These are phyloP conservation scores for Helicolenus hilgendorfi DNA, from an alignment of 2,797 vertebrate species.

Conservation along the genomic window DNA sequence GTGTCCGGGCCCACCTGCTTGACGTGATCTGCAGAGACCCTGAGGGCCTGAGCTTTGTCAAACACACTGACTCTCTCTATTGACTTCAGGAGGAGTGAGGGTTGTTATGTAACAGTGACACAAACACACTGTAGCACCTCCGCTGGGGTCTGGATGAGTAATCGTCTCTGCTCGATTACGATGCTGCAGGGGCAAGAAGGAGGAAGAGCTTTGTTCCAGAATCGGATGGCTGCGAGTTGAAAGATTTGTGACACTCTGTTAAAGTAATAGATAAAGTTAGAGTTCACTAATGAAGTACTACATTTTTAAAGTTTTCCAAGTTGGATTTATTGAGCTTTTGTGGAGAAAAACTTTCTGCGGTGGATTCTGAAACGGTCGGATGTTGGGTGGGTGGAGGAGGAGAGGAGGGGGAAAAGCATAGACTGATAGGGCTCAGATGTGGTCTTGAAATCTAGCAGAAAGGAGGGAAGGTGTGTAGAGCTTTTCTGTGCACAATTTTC, in stretches of 20 bases:
- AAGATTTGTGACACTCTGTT: background rate
- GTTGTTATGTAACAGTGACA: conserved; percentile 64
- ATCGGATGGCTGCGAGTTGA: background rate
- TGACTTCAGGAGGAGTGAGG: background rate
- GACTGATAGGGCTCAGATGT: background rate
- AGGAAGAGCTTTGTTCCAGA: background rate
- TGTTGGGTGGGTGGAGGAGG: background rate
- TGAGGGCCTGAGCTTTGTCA: conserved; percentile 14
- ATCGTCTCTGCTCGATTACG: conserved; percentile 32
- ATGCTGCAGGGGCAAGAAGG: background rate
- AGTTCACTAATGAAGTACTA: background rate
- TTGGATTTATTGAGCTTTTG: background rate
- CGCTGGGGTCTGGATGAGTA: conserved; percentile 58
- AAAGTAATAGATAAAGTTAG: background rate
- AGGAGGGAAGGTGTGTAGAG: background rate
- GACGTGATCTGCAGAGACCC: conserved; percentile 34
- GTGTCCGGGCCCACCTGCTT: conserved; percentile 43
- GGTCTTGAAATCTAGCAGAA: background rate
- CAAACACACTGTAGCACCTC: conserved; percentile 39
- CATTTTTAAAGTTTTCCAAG: background rate
- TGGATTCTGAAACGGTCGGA: background rate
- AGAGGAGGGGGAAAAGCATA: background rate
- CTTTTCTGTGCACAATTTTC: background rate
- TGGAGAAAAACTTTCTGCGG: background rate
- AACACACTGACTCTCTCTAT: conserved; percentile 47